phyloP scores from a whole-genome alignment of 2,797 vertebrate species.

The Octomys mimax region DNA sequence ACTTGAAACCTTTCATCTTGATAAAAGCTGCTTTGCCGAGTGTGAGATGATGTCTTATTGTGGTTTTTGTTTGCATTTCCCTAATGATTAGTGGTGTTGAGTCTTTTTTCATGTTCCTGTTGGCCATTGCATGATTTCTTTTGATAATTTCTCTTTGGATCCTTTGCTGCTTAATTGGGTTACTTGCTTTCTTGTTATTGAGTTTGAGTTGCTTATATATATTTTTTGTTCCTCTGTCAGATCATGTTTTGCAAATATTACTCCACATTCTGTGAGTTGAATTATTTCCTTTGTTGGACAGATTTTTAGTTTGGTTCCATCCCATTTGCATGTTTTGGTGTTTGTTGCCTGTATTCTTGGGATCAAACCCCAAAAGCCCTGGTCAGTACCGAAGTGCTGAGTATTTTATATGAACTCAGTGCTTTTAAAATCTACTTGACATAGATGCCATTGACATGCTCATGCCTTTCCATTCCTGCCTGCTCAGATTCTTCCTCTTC shows the following conservation, averaged over 20 bases:
- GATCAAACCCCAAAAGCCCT: not conserved
- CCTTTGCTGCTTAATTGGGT: not conserved
- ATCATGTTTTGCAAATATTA: not conserved
- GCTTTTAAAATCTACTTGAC: not conserved
- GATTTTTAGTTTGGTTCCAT: not conserved
- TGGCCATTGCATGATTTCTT: not conserved
- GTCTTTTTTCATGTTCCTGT: not conserved
- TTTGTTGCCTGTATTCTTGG: not conserved
- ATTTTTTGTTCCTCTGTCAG: not conserved
- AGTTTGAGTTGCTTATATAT: not conserved
- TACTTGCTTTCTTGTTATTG: not conserved
- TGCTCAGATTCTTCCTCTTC: not conserved
- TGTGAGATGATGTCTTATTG: not conserved
- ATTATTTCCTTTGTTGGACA: not conserved
- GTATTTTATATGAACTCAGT: not conserved
- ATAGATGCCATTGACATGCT: not conserved
- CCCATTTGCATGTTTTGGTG: not conserved
- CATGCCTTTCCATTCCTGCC: not conserved
- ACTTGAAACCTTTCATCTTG: not conserved
- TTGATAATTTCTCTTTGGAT: not conserved
- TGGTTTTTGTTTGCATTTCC: not conserved
- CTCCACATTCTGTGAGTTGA: not conserved
- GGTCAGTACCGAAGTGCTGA: not conserved
- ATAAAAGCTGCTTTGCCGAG: not conserved
- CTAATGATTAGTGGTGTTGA: not conserved